A percentile compares a stretch with the other conserved stretches of the same genome.
Evolutionary conservation across 2,888 invertebrate species (phyloP).

Genomic region (Blastobasis lacticolella): DNA sequence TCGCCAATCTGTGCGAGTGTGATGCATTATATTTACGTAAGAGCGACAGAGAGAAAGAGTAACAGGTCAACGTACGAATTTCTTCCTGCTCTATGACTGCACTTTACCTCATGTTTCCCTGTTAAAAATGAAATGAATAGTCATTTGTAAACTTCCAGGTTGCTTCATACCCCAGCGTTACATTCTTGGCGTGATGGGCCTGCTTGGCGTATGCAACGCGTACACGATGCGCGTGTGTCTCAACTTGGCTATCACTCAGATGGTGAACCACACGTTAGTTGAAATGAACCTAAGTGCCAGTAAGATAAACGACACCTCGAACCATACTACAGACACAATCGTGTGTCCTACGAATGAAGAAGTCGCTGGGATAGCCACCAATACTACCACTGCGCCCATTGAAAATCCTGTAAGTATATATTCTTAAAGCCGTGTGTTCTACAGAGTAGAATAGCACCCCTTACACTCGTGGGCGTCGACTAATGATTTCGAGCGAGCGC

Average conservation of each 20-base stretch:
- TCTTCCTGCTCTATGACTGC: no score
- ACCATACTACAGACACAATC: slow-evolving; percentile 26
- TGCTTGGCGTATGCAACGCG: slow-evolving; percentile 80
- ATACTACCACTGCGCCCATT: slow-evolving; percentile 7
- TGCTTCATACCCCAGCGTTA: slow-evolving; percentile 79
- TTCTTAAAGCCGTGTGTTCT: no score
- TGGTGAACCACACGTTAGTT: slow-evolving; percentile 55
- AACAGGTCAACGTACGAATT: no score
- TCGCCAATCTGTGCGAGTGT: no score
- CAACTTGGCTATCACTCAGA: slow-evolving; percentile 82
- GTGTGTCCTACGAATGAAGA: slow-evolving; percentile 44
- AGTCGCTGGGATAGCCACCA: slow-evolving; percentile 20
- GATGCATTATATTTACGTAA: no score
- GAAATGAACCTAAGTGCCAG: no score
- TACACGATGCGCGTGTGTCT: slow-evolving; percentile 83
- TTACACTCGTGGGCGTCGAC: no score
- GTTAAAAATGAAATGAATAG: neutral
- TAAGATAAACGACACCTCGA: slow-evolving; percentile 6
- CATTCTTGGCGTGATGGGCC: slow-evolving; percentile 81
- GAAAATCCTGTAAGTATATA: slow-evolving; percentile 40
- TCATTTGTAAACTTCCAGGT: slow-evolving; percentile 39
- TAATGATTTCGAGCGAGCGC: no score
- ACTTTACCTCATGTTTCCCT: no score
- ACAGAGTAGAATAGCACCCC: no score
- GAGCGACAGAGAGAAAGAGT: no score